Evolutionary conservation across 2,888 invertebrate genomes (phyloP), one percentile per base, ranked within the genome.

Genomic region (Cataglyphis altisquamis): DNA sequence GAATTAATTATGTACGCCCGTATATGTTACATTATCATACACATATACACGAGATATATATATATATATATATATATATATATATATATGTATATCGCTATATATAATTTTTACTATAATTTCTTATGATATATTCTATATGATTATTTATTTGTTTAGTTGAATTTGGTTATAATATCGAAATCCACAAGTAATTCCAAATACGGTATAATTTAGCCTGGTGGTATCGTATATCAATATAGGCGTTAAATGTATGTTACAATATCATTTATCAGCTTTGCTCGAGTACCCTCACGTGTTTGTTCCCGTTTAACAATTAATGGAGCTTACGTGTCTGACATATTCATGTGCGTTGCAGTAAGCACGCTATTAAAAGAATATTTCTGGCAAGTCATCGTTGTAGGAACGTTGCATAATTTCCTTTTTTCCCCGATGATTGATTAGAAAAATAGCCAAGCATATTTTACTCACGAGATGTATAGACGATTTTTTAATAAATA

Each of bases 261-360:
- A 32, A 8, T 68, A 70, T 78, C 78, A 57, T 70, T 55, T 78
- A 78, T 57, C 77, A 55, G 10, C 15, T 9, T 60, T 21, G 57
- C 41, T 60, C 72, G 21, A 45, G 21, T 78, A 32, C 57, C 10
- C 55, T 77, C 78, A 29, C 57, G 72, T 32, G 72, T 36, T 57
- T 70, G 57, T 57, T 70, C 72, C 21, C 63, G 21, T 48, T 70
- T 32, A 45, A 55, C 67, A 77, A 70, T 78, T 70, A 70, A 45
- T 45, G 12, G 45, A 10, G 8, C 41, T 70, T 57, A 77, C 29
- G 39, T n/a, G 12, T 67, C n/a, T 45, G n/a, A 68, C 32, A 52
- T n/a, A 68, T 68, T 57, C 21, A 29, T 9, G 29, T 9, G 5
- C 29, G 9, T 57, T 21, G 55, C 41, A n/a, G 12, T n/a, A 18